These are phyloP conservation scores for Teleogryllus occipitalis DNA, from an alignment of 1,140 invertebrate genomes.

Conservation along the genomic window DNA sequence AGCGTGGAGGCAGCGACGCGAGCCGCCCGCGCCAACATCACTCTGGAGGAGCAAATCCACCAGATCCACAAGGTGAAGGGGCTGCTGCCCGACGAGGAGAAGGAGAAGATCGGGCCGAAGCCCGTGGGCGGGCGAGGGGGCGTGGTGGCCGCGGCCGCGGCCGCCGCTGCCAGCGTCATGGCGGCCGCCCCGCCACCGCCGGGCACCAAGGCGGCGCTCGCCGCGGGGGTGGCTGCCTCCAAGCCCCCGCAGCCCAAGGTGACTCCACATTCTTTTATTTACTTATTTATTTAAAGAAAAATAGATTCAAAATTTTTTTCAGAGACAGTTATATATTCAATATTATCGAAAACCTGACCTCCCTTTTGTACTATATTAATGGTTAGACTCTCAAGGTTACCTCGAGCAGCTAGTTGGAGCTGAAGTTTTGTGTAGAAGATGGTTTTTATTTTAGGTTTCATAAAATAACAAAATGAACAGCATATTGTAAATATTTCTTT, in stretches of 20 bases:
- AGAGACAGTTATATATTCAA: too few relatives aligned
- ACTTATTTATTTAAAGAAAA: too few relatives aligned
- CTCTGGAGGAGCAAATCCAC: slow-evolving; percentile 93
- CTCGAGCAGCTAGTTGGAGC: too few relatives aligned
- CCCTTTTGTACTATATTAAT: too few relatives aligned
- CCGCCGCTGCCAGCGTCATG: slow-evolving; percentile 16
- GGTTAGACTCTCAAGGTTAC: too few relatives aligned
- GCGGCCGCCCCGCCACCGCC: slow-evolving; percentile 12
- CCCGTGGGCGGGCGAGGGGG: slow-evolving; percentile 41
- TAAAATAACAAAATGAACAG: too few relatives aligned
- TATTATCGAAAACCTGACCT: too few relatives aligned
- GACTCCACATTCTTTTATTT: too few relatives aligned
- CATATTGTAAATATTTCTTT: too few relatives aligned
- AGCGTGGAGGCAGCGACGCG: slow-evolving; percentile 85
- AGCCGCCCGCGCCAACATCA: slow-evolving; percentile 89
- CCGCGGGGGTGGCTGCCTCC: slow-evolving; percentile 35
- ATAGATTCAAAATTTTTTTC: too few relatives aligned
- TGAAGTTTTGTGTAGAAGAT: too few relatives aligned
- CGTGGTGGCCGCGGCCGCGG: slow-evolving; percentile 8
- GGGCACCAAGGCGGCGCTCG: slow-evolving; percentile 22
- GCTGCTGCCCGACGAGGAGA: slow-evolving; percentile 85
- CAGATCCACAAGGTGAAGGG: slow-evolving; percentile 95
- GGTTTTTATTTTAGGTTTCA: too few relatives aligned
- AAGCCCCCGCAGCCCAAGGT: slow-evolving; percentile 30
- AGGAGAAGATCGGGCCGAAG: slow-evolving; percentile 83